These are phyloP conservation scores for Diploscapter pachys DNA, from an alignment of 1,140 invertebrate species.

Conservation along the genomic window DNA sequence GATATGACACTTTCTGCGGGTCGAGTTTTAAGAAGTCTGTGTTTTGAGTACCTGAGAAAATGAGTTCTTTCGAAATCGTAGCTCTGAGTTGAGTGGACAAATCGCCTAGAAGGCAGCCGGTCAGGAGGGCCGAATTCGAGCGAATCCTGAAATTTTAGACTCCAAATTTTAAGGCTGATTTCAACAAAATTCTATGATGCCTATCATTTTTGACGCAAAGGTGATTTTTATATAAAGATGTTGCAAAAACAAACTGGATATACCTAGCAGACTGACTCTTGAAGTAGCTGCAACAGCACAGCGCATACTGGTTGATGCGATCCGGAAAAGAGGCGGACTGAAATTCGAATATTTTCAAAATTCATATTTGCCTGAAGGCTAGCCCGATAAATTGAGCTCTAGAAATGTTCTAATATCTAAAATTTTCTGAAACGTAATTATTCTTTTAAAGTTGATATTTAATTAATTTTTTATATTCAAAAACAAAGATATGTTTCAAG, in stretches of 20 bases:
- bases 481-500: no score
- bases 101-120: slow-evolving; percentile 44
- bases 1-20: neutral
- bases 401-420: no score
- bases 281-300: slow-evolving; percentile 54
- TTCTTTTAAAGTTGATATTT: no score
- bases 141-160: slow-evolving; percentile 43
- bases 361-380: no score
- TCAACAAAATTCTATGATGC: no score
- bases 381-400: no score
- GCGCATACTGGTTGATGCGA: slow-evolving; percentile 51
- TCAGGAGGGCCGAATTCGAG: slow-evolving; percentile 51
- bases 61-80: slow-evolving; percentile 53
- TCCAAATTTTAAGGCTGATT: no score
- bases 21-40: neutral
- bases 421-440: no score
- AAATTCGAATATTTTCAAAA: neutral
- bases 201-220: no score
- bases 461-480: no score
- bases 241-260: no score
- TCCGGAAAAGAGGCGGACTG: slow-evolving; percentile 51
- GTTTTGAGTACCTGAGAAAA: slow-evolving; percentile 44
- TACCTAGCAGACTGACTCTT: slow-evolving; percentile 31
- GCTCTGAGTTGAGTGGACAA: slow-evolving; percentile 47
- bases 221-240: no score